Evolutionary conservation across 2,888 invertebrate species (phyloP).

Genomic region (Ectobius pallidus): DNA sequence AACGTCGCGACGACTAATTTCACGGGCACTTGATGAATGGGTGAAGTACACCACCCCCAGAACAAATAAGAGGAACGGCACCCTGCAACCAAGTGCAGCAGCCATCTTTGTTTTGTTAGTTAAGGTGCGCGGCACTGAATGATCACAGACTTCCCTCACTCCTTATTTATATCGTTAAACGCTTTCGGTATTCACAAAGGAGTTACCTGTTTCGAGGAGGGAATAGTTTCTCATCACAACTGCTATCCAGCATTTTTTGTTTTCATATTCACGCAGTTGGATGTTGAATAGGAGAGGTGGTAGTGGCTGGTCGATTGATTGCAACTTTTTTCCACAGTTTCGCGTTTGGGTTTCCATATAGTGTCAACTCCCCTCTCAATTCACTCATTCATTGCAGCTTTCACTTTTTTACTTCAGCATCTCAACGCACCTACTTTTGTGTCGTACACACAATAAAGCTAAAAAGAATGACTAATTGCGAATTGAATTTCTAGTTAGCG

Average conservation of each 20-base stretch:
- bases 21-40: neutral
- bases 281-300: neutral
- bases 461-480: neutral
- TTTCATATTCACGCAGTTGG: neutral
- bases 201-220: neutral
- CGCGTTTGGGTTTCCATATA: neutral
- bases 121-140: constrained; percentile 5
- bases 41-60: neutral
- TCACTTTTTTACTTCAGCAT: constrained; percentile 24
- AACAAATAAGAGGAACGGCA: neutral
- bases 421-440: neutral
- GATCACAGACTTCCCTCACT: neutral
- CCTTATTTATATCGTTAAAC: constrained; percentile 30
- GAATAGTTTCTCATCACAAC: constrained; percentile 2
- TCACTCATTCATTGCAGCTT: neutral
- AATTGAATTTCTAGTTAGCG: neutral
- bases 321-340: neutral
- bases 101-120: constrained; percentile 14
- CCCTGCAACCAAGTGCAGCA: neutral
- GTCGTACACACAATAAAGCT: neutral
- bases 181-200: neutral
- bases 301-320: too few species aligned
- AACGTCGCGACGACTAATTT: constrained; percentile 26
- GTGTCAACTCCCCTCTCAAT: neutral
- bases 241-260: neutral